phyloP scores from a whole-genome alignment of 1,140 invertebrate genomes.

The Carcinoscorpius rotundicauda region DNA sequence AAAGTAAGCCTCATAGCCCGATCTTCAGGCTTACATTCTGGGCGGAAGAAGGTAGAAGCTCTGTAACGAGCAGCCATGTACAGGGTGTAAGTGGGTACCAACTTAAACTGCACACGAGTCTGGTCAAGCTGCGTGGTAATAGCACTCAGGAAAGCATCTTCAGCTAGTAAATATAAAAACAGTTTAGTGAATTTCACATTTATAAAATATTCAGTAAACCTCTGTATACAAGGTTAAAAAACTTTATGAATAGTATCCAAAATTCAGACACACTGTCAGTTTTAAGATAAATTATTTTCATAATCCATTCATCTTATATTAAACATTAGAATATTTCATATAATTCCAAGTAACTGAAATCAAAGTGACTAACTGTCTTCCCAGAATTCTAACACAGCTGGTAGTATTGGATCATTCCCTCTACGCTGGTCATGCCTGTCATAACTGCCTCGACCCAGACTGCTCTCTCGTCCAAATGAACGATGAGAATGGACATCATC shows the following conservation, averaged over 20 bases:
- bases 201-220: too few relatives aligned
- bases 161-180: conserved; percentile 36
- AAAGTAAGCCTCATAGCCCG: conserved; percentile 76
- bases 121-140: conserved; percentile 76
- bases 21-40: conserved; percentile 79
- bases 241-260: too few relatives aligned
- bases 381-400: conserved; percentile 84
- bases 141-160: conserved; percentile 75
- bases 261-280: too few relatives aligned
- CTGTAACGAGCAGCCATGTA: conserved; percentile 83
- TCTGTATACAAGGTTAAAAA: too few relatives aligned
- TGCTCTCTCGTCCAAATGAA: conserved; percentile 21
- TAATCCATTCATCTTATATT: too few relatives aligned
- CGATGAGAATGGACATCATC: conserved; percentile 24
- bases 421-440: conserved; percentile 27
- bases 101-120: conserved; percentile 40
- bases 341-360: too few relatives aligned
- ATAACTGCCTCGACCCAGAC: conserved; percentile 10
- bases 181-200: too few relatives aligned
- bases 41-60: conserved; percentile 83
- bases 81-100: conserved; percentile 87
- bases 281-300: too few relatives aligned
- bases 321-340: too few relatives aligned
- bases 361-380: conserved; percentile 50
- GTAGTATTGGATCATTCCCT: conserved; percentile 75